Percentiles rank a stretch among this genome's conserved stretches.
These are phyloP conservation scores for Uropsilus gracilis DNA, from an alignment of 2,113 vertebrate species.

Conservation along the genomic window DNA sequence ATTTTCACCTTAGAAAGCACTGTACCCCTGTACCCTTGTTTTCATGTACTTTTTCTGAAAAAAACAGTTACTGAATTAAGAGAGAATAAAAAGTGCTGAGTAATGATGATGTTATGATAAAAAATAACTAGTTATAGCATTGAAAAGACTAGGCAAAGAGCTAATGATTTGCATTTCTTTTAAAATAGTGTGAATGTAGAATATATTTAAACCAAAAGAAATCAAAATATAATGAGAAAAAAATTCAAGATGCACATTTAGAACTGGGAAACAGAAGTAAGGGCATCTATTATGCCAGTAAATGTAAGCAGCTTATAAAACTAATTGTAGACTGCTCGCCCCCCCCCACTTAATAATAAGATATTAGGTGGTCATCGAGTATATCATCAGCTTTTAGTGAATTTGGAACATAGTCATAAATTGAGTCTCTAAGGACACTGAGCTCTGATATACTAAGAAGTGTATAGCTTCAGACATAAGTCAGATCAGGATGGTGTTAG, in stretches of 20 bases:
- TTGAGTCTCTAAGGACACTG: neutral
- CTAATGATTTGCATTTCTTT: conserved; percentile 43
- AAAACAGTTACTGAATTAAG: too few relatives aligned
- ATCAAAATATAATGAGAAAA: neutral
- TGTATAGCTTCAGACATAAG: conserved; percentile 17
- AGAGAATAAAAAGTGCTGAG: neutral
- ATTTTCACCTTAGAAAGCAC: neutral
- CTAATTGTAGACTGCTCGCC: neutral
- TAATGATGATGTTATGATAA: neutral
- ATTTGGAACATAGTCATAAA: neutral
- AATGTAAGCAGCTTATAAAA: neutral
- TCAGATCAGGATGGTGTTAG: neutral
- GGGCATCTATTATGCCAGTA: neutral
- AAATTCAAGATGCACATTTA: neutral
- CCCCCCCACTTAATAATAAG: neutral
- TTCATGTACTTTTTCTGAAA: conserved; percentile 10
- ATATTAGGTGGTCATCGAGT: neutral
- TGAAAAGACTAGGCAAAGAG: conserved; percentile 41
- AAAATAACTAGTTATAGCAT: conserved; percentile 15
- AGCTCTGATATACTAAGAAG: neutral
- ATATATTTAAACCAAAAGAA: conserved; percentile 15
- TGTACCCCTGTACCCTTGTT: neutral
- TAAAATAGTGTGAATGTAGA: conserved; percentile 38
- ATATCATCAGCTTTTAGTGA: too few relatives aligned
- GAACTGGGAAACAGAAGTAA: neutral